These are phyloP conservation scores for Apamea monoglypha DNA, from an alignment of 2,888 invertebrate species.

Conservation along the genomic window DNA sequence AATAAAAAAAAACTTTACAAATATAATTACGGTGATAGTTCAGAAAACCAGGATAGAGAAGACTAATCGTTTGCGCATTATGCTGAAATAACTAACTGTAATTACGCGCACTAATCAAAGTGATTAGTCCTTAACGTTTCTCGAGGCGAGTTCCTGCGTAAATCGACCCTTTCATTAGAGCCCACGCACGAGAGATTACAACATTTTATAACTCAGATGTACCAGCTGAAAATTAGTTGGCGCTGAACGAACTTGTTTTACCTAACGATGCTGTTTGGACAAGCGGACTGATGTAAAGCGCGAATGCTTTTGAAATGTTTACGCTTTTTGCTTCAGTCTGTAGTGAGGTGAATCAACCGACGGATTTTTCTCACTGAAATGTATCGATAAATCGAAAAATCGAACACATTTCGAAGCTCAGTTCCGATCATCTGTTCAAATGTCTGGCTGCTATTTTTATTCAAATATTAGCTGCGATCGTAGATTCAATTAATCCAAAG, in stretches of 20 bases:
- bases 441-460: slow-evolving; percentile 45
- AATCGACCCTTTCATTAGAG: slow-evolving; percentile 67
- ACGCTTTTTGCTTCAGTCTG: slow-evolving; percentile 71
- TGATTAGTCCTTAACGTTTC: slow-evolving; percentile 56
- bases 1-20: background rate
- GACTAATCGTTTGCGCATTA: slow-evolving; percentile 19
- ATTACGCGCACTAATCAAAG: slow-evolving; percentile 65
- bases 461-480: slow-evolving; percentile 42
- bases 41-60: slow-evolving; percentile 24
- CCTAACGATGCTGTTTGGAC: slow-evolving; percentile 77
- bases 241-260: slow-evolving; percentile 72
- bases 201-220: slow-evolving; percentile 68
- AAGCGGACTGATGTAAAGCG: slow-evolving; percentile 77
- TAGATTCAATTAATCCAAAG: slow-evolving; percentile 41
- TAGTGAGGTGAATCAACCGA: slow-evolving; percentile 65
- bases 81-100: slow-evolving; percentile 53
- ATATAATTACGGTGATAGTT: slow-evolving; percentile 8
- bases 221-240: slow-evolving; percentile 70
- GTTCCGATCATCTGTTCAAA: slow-evolving; percentile 44
- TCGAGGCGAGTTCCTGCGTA: slow-evolving; percentile 52
- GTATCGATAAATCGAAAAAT: slow-evolving; percentile 56
- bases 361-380: slow-evolving; percentile 50
- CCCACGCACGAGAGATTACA: slow-evolving; percentile 65
- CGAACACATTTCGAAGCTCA: slow-evolving; percentile 24
- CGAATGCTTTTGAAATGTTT: slow-evolving; percentile 79